Conservation (phyloP, 2,888 invertebrate species). For the Sarcophaga caerulescens region DNA sequence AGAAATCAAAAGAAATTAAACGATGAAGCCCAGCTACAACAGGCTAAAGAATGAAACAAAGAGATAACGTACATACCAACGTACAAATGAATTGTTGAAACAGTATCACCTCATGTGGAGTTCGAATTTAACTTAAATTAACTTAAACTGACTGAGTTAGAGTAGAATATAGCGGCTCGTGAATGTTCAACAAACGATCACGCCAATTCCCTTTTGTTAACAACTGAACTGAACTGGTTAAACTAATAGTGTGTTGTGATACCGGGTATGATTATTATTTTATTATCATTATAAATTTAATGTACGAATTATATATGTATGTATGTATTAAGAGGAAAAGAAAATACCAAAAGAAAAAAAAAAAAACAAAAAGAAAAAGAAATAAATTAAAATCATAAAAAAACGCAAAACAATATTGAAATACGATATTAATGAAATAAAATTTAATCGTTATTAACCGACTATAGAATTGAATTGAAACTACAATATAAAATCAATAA, state of each 20-base stretch:
- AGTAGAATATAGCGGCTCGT: conserved; percentile 6
- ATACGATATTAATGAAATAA: neutral
- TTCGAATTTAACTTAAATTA: conserved; percentile 59
- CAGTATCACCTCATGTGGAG: conserved; percentile 63
- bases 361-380: conserved; percentile 59
- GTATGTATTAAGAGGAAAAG: conserved; percentile 30
- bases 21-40: conserved; percentile 1
- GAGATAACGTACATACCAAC: conserved; percentile 3
- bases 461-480: too few species aligned
- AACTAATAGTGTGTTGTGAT: conserved; percentile 73
- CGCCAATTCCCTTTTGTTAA: conserved; percentile 64
- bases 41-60: conserved; percentile 2
- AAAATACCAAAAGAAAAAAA: neutral
- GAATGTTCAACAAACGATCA: neutral
- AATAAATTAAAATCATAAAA: conserved; percentile 70
- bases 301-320: conserved; percentile 60
- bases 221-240: conserved; percentile 73
- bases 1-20: conserved; percentile 65
- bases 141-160: conserved; percentile 33
- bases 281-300: conserved; percentile 67
- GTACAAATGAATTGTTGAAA: conserved; percentile 62
- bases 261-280: conserved; percentile 75
- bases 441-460: too few species aligned
- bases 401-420: neutral
- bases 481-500: too few species aligned